Evolutionary conservation across 2,888 invertebrate genomes (phyloP).

Genomic region (Eupithecia exiguata): DNA sequence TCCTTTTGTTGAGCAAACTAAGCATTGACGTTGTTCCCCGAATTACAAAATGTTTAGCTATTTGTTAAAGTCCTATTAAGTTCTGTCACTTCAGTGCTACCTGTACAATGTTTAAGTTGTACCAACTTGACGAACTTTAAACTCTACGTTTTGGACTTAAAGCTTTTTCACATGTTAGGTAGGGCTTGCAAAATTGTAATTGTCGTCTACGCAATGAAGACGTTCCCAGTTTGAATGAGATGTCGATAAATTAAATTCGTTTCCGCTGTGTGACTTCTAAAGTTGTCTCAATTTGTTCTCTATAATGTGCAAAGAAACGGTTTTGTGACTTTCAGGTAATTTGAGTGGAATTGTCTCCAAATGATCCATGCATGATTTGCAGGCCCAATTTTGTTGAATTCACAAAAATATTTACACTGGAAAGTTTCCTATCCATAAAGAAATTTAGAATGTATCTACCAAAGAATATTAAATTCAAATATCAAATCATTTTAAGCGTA

Average conservation of each 20-base stretch:
- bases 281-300: constrained; percentile 81
- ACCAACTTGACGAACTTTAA: constrained; percentile 39
- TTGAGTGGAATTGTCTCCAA: constrained; percentile 59
- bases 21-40: constrained; percentile 78
- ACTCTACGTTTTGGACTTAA: constrained; percentile 46
- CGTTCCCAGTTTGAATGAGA: constrained; percentile 73
- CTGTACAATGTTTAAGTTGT: constrained; percentile 50
- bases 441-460: neutral
- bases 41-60: constrained; percentile 82
- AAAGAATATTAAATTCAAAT: neutral
- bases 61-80: constrained; percentile 83
- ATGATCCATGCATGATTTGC: constrained; percentile 59
- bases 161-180: constrained; percentile 33
- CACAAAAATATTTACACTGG: too few species aligned
- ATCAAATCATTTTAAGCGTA: neutral
- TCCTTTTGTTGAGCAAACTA: constrained; percentile 76
- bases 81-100: constrained; percentile 74
- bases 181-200: constrained; percentile 64
- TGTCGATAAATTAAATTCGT: constrained; percentile 82
- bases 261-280: constrained; percentile 79
- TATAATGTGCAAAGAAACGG: constrained; percentile 58
- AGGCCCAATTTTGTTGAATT: constrained; percentile 32
- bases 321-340: constrained; percentile 59
- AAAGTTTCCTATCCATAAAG: too few species aligned
- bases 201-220: constrained; percentile 75